Percentiles rank a stretch among this genome's conserved stretches.
Evolutionary conservation across 2,888 invertebrate genomes (phyloP).

Genomic region (Rhodophaea formosa): DNA sequence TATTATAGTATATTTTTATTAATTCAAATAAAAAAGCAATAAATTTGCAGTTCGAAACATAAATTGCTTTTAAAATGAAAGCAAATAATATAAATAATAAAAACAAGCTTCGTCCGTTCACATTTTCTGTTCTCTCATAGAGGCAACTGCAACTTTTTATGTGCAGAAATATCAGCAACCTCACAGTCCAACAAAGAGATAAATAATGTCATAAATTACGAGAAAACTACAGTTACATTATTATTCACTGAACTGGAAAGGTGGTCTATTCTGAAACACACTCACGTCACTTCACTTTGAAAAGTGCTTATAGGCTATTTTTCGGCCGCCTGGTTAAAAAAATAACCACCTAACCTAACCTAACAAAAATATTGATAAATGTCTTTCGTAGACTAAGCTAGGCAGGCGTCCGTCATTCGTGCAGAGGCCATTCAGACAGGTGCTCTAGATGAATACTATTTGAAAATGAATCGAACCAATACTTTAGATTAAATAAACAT

Average conservation of each 20-base stretch:
- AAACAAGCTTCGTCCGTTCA: not conserved
- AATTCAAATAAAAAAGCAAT: not conserved
- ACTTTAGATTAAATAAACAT: too few species aligned
- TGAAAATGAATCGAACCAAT: not conserved
- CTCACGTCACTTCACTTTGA: not conserved
- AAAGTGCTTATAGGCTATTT: too few species aligned
- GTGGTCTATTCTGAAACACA: not conserved
- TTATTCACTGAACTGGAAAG: constrained; percentile 6
- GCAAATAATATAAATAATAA: not conserved
- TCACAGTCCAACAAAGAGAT: not conserved
- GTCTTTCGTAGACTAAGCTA: too few species aligned
- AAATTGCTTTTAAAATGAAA: constrained; percentile 1
- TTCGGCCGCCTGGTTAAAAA: too few species aligned
- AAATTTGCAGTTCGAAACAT: not conserved
- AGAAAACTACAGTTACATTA: constrained; percentile 10
- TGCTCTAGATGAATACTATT: too few species aligned
- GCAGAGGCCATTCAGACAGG: too few species aligned
- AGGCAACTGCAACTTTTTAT: not conserved
- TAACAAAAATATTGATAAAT: too few species aligned
- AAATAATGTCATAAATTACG: constrained; percentile 10
- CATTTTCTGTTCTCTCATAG: not conserved
- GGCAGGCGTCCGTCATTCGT: too few species aligned
- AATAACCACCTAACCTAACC: too few species aligned
- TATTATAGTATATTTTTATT: too few species aligned
- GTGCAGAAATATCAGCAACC: constrained; percentile 21